These are phyloP conservation scores for Trissolcus brochymenae DNA, from an alignment of 2,888 invertebrate genomes.

Conservation along the genomic window DNA sequence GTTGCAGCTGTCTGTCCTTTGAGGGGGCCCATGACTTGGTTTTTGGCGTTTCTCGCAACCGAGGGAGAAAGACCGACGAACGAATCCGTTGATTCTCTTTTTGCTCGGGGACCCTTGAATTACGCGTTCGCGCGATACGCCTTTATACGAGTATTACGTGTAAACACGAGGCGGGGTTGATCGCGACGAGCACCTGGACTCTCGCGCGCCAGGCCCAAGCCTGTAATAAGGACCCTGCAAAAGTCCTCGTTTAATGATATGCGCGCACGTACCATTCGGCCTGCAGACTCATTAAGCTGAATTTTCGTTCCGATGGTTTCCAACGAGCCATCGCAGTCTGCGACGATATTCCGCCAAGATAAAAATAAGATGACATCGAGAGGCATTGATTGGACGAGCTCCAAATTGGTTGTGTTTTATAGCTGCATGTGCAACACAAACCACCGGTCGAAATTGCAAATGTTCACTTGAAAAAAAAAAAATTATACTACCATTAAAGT, in stretches of 20 bases:
- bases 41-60: slow-evolving; percentile 40
- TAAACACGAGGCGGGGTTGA: slow-evolving; percentile 30
- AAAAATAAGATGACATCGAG: slow-evolving; percentile 35
- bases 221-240: slow-evolving; percentile 55
- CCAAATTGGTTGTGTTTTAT: slow-evolving; percentile 38
- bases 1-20: slow-evolving; percentile 67
- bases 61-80: not conserved
- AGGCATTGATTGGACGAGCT: slow-evolving; percentile 35
- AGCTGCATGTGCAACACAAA: slow-evolving; percentile 15
- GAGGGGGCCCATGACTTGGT: slow-evolving; percentile 53
- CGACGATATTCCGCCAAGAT: slow-evolving; percentile 17
- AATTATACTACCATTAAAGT: no score
- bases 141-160: slow-evolving; percentile 37
- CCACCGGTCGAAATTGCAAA: slow-evolving; percentile 19
- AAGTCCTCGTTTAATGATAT: slow-evolving; percentile 41
- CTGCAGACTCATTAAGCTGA: slow-evolving; percentile 33
- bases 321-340: slow-evolving; percentile 7
- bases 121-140: slow-evolving; percentile 21
- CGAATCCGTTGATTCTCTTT: slow-evolving; percentile 17
- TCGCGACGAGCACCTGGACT: slow-evolving; percentile 59
- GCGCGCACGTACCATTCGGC: slow-evolving; percentile 13
- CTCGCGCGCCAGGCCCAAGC: slow-evolving; percentile 48
- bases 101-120: slow-evolving; percentile 3
- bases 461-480: no score
- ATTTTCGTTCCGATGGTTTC: slow-evolving; percentile 27